Base-by-base conservation (phyloP, 2,797 vertebrate genomes). In the Naso thynnoides region DNA sequence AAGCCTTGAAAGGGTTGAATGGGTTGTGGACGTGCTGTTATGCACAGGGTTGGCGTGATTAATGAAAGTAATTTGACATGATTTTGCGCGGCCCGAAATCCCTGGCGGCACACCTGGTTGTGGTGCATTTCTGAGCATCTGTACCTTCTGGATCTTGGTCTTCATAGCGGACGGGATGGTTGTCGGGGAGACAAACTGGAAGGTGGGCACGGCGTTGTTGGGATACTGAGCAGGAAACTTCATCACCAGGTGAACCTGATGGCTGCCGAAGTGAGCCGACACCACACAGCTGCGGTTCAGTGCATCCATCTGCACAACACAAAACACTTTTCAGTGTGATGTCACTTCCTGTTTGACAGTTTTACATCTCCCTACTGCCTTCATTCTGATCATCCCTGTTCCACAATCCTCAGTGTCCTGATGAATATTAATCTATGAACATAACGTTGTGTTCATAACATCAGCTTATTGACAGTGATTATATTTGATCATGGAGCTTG, bases 191-290 rank as follows among this genome's bases (percentile, higher is more conserved):
- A 98, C 95, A 7, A 99, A 99, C 94, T 98, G 97, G 91, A 99
- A 99, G 82, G 96, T 95, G 0, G 98, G 98, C 0, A 97, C 96
- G 0, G 97, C 97, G 0, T 99, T 99, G 89, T 99, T 99, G 6
- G 98, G 98, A 57, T 99, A 99, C 89, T 97, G 97, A 0, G 95
- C 95, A 0, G 98, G 98, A 73, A 99, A 99, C 89, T 96, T 98
- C 39, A 99, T 96, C 82, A 99, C 94, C 93, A 99, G 95, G 62
- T 96, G 96, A 54, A 99, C 98, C 16, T 95, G 94, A 68, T 98
- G 96, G 78, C 90, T 92, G 62, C 97, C 96, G 0, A 96, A 98
- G 85, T 96, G 97, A 53, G 97, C 98, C 0, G 97, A 97, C 45
- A 99, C 98, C 0, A 97, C 95, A 31, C 98, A 99, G 91, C 96